Evolutionary conservation across 2,888 invertebrate genomes (phyloP).

Genomic region (Heliconius erato): DNA sequence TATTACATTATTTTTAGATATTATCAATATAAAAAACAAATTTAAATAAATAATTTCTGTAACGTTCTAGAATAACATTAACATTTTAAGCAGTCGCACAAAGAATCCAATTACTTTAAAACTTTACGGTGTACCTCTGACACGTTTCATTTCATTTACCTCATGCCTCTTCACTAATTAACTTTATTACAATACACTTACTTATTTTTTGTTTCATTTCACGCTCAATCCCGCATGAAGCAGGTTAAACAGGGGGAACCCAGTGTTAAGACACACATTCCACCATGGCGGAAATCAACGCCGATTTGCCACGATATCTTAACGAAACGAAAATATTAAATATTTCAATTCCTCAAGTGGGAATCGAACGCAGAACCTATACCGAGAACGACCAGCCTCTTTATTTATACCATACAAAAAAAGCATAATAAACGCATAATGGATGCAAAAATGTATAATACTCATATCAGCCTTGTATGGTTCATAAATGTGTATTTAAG

Average conservation of each 20-base stretch:
- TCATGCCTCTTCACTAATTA: neutral
- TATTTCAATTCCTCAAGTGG: neutral
- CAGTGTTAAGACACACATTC: too few species aligned
- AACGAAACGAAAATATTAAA: neutral
- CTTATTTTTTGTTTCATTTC: neutral
- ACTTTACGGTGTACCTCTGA: neutral
- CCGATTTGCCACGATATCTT: too few species aligned
- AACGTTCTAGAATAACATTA: neutral
- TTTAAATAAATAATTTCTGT: too few species aligned
- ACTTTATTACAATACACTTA: neutral
- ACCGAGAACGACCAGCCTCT: too few species aligned
- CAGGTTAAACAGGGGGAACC: too few species aligned
- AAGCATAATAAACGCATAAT: neutral
- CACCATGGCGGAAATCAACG: too few species aligned
- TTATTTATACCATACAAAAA: neutral
- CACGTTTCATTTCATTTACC: neutral
- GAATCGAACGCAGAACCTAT: too few species aligned
- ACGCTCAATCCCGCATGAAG: too few species aligned
- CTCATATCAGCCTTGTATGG: conserved; percentile 29
- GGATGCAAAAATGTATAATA: conserved; percentile 20
- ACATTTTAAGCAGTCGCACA: neutral
- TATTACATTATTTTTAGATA: too few species aligned
- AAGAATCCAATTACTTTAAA: conserved; percentile 11
- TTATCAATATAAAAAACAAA: too few species aligned
- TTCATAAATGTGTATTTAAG: conserved; percentile 57